These are phyloP conservation scores for Drosophila busckii DNA, from an alignment of 1,140 invertebrate genomes.

Conservation along the genomic window DNA sequence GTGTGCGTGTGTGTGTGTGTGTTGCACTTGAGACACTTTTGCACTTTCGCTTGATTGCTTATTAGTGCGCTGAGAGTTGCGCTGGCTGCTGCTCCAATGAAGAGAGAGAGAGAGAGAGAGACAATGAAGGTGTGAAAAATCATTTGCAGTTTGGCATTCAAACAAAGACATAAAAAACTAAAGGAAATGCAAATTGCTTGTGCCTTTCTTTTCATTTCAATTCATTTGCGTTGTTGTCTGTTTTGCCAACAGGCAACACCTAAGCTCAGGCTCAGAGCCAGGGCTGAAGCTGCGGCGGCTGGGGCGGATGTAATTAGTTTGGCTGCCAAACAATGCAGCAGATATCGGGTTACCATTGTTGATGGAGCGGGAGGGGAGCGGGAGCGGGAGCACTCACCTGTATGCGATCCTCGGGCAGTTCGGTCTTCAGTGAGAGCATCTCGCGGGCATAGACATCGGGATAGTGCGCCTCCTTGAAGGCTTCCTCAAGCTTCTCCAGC, in stretches of 20 bases:
- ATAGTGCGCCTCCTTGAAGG: constrained; percentile 99
- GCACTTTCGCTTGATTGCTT: constrained; percentile 24
- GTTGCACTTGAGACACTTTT: constrained; percentile 35
- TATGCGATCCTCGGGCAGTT: constrained; percentile 99
- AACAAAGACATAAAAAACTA: constrained; percentile 52
- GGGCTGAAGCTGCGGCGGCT: neutral
- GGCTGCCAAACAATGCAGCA: constrained; percentile 10
- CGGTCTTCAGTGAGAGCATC: constrained; percentile 97
- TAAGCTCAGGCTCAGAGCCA: neutral
- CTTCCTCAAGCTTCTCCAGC: constrained; percentile 98
- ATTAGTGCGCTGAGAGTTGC: constrained; percentile 10
- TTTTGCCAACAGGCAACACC: constrained; percentile 76
- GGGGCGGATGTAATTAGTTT: constrained; percentile 67
- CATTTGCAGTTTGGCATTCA: constrained; percentile 54
- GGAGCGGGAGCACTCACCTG: too few relatives aligned
- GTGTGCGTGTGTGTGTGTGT: neutral
- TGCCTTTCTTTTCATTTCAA: neutral
- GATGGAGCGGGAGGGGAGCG: too few relatives aligned
- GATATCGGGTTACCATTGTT: constrained; percentile 16
- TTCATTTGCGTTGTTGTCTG: constrained; percentile 22
- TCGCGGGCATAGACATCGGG: constrained; percentile 98
- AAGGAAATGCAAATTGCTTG: constrained; percentile 65
- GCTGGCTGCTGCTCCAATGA: constrained; percentile 4
- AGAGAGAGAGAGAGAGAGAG: constrained; percentile 5
- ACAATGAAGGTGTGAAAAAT: constrained; percentile 69